Evolutionary conservation across 2,888 invertebrate species (phyloP), one percentile per base, ranked within the genome.

Genomic region (Eurytoma californica): DNA sequence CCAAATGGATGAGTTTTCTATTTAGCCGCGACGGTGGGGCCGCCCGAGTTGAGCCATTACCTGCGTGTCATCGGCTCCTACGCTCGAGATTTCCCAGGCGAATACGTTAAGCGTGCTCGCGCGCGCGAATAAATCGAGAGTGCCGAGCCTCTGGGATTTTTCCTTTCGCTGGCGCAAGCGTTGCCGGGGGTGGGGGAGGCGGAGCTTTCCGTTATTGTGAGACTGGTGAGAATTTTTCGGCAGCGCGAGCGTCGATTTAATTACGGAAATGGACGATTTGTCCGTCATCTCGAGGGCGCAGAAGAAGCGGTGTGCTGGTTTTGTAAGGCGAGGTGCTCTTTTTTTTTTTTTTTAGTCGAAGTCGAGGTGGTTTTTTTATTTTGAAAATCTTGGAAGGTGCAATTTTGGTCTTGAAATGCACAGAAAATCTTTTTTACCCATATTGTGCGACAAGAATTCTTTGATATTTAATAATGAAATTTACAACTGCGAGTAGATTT

Each of bases 1-100:
- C 39, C 18, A 66, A 75, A 79, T 79, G 74, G 70, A 70, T 75
- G 74, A 79, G 78, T 79, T 75, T 78, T 68, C 51, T 68, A 51
- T 66, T 67, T 28, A 67, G 60, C 24, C 58, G 20, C 58, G 20
- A 0, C 20, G 58, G 3, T n/a, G n/a, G 7, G 18, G 57, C 3
- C 20, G 60, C 3, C 3, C 20, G 18, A 7, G 24, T 28, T 39
- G 39, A 39, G 9, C 39, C 9, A 65, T 76, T 47, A 65, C 51
- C 24, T 3, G 49, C 53, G 20, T 66, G 63, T 70, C 74, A 70
- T 79, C 55, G 79, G 69, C 47, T 49, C 67, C 66, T 70, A 69
- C 70, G 60, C 66, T 79, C 57, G 65, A 66, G 69, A 74, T 79
- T 79, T 70, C 74, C 70, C 74, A 24, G 16, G 74, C 61, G 79